These are phyloP conservation scores for Scaptomyza montana DNA, from an alignment of 1,140 invertebrate genomes.

Conservation along the genomic window DNA sequence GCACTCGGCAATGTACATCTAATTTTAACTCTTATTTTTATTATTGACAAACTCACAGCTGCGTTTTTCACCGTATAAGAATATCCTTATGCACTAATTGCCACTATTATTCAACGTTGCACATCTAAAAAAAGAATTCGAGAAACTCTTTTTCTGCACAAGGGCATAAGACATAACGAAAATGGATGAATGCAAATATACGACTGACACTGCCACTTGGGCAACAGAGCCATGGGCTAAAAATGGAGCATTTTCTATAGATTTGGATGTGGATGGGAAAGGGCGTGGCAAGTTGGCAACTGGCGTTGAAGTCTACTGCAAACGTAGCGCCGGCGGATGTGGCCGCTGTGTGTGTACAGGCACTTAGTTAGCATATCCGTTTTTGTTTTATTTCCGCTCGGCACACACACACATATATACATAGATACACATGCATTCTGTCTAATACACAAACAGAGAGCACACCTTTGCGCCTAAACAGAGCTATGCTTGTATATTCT, in stretches of 20 bases:
- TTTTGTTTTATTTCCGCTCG: constrained; percentile 78
- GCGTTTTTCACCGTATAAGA: too few species aligned
- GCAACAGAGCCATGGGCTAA: constrained; percentile 1
- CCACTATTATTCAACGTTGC: neutral
- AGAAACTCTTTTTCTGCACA: too few species aligned
- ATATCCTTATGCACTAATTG: too few species aligned
- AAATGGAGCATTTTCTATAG: constrained; percentile 5
- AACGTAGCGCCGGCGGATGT: constrained; percentile 60
- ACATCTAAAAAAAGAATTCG: neutral
- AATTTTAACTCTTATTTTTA: too few species aligned
- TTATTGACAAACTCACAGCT: too few species aligned
- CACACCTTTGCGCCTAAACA: constrained; percentile 1
- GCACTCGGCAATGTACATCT: neutral
- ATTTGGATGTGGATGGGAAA: too few species aligned
- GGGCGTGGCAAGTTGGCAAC: constrained; percentile 16
- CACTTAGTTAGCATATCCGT: constrained; percentile 81
- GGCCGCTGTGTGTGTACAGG: constrained; percentile 72
- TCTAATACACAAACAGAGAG: constrained; percentile 12
- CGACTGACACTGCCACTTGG: constrained; percentile 3
- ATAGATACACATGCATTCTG: constrained; percentile 7
- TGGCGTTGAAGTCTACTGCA: constrained; percentile 45
- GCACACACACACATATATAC: constrained; percentile 24
- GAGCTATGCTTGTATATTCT: constrained; percentile 8
- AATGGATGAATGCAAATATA: constrained; percentile 43
- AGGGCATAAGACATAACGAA: constrained; percentile 25